These are phyloP conservation scores for Phoxinus dragarum DNA, from an alignment of 2,797 vertebrate genomes.

Conservation along the genomic window DNA sequence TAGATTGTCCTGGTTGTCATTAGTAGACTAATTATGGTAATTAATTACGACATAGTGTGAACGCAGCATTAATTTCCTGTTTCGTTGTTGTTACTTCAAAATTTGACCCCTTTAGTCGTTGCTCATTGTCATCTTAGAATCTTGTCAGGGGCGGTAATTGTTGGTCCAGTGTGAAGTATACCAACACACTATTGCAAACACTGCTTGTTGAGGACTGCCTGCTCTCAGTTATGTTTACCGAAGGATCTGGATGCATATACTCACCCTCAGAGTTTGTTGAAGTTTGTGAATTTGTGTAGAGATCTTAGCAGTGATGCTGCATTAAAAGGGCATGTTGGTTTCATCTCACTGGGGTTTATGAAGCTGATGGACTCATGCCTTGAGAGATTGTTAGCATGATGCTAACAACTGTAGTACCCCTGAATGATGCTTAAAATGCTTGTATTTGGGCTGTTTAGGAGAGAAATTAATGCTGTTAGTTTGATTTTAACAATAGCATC, in stretches of 20 bases:
- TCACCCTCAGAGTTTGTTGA: neutral
- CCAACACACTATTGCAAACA: neutral
- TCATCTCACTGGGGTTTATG: neutral
- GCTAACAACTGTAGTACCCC: constrained; percentile 2
- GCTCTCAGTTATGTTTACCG: neutral
- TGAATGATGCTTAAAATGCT: neutral
- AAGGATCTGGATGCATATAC: neutral
- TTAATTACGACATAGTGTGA: neutral
- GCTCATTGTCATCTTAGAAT: neutral
- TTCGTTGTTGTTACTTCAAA: neutral
- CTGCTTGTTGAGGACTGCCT: neutral
- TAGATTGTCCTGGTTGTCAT: neutral
- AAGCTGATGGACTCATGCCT: constrained; percentile 4
- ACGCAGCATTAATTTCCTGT: neutral
- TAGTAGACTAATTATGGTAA: neutral
- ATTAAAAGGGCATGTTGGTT: constrained; percentile 31
- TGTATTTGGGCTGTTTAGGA: neutral
- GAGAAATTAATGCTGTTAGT: neutral
- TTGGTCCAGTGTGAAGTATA: neutral
- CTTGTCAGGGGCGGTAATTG: neutral
- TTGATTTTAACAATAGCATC: neutral
- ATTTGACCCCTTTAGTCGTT: neutral
- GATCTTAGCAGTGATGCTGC: constrained; percentile 26
- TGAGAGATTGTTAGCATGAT: constrained; percentile 25
- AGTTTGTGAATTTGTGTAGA: constrained; percentile 20